Conservation (phyloP, 2,888 invertebrate genomes). For the Caenorhabditis wallacei region DNA sequence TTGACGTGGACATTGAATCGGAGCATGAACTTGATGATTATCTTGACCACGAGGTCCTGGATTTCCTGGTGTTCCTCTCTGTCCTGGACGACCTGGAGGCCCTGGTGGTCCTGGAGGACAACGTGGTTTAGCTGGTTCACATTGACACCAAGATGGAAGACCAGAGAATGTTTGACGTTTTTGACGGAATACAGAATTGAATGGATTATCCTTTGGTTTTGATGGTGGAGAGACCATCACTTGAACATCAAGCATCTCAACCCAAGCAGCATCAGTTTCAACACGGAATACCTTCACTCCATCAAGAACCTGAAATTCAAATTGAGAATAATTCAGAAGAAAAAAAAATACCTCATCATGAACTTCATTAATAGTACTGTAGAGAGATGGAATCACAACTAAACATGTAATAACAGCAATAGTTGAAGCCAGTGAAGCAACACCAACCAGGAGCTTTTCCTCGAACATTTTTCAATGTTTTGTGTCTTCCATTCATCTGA, state of each 20-base stretch:
- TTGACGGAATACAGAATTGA: conserved; percentile 76
- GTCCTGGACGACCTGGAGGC: conserved; percentile 74
- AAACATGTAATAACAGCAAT: conserved; percentile 74
- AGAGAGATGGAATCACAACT: conserved; percentile 79
- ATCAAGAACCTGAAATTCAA: conserved; percentile 70
- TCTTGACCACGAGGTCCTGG: conserved; percentile 75
- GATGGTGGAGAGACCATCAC: conserved; percentile 80
- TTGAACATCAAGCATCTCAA: conserved; percentile 77
- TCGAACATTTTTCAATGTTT: conserved; percentile 67
- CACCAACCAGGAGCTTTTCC: conserved; percentile 74
- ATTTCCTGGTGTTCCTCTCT: conserved; percentile 67
- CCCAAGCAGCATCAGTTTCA: conserved; percentile 77
- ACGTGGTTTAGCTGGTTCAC: conserved; percentile 74
- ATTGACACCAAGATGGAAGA: conserved; percentile 77
- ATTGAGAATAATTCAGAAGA: too few relatives aligned
- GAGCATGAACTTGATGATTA: conserved; percentile 70
- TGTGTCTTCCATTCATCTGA: conserved; percentile 38
- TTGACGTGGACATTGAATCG: conserved; percentile 70
- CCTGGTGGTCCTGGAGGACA: conserved; percentile 77
- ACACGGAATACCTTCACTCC: conserved; percentile 75
- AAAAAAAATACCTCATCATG: conserved; percentile 62
- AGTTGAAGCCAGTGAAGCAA: conserved; percentile 71
- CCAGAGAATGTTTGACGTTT: conserved; percentile 74
- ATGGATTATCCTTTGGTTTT: conserved; percentile 73
- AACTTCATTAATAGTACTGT: conserved; percentile 79